A percentile compares a stretch with the other conserved stretches of the same genome.
Conservation (phyloP, 2,888 invertebrate genomes). For the Caradrina clavipalpis region DNA sequence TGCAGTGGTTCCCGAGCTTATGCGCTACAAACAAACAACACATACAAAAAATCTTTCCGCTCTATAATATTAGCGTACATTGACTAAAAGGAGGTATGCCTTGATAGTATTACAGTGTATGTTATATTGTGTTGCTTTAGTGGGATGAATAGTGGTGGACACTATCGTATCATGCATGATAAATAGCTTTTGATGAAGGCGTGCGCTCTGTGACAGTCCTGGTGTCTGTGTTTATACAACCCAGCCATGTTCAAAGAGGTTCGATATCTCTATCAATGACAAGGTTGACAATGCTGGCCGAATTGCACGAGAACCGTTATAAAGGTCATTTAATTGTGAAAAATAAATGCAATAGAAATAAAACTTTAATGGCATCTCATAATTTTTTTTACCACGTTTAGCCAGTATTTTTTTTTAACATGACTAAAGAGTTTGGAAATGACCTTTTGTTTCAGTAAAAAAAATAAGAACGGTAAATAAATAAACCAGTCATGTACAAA, state of each 20-base stretch:
- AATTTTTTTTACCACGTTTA: neutral
- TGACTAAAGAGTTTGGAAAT: too few species aligned
- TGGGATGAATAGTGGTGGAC: constrained; percentile 7
- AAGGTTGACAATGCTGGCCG: neutral
- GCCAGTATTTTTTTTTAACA: constrained; percentile 2
- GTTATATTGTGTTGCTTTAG: constrained; percentile 13
- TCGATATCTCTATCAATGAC: neutral
- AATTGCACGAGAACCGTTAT: neutral
- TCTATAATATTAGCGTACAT: neutral
- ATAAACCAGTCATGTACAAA: constrained; percentile 3
- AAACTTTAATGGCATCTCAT: constrained; percentile 2
- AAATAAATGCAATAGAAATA: neutral
- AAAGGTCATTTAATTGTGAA: neutral
- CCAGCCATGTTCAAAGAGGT: constrained; percentile 9
- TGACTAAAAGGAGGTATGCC: constrained; percentile 3
- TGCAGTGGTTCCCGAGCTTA: too few species aligned
- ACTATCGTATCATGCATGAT: constrained; percentile 12
- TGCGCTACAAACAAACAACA: too few species aligned
- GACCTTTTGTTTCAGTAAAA: too few species aligned
- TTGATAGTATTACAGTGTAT: constrained; percentile 1
- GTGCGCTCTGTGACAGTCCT: neutral
- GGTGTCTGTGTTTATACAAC: neutral
- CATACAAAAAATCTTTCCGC: too few species aligned
- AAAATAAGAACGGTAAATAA: too few species aligned
- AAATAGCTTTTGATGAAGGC: constrained; percentile 5